A percentile compares a stretch with the other conserved stretches of the same genome.
Evolutionary conservation across 2,113 vertebrate species (phyloP).

Genomic region (Asarcornis scutulata): DNA sequence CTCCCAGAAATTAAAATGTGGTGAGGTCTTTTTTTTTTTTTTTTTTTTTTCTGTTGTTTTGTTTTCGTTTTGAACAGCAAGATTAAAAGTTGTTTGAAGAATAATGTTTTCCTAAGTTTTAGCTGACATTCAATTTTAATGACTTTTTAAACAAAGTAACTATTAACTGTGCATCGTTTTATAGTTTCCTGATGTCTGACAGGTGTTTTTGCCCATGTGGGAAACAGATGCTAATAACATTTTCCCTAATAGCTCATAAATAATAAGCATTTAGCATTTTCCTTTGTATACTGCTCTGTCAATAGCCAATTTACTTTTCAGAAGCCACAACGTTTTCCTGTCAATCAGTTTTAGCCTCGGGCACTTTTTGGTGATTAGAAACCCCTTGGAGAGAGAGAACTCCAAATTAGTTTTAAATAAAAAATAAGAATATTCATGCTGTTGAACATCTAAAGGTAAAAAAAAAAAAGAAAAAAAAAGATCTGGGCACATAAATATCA

Average conservation of each 20-base stretch:
- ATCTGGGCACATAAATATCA: constrained; percentile 84
- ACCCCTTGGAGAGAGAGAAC: constrained; percentile 93
- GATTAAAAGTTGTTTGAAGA: constrained; percentile 78
- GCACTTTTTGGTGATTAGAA: constrained; percentile 98
- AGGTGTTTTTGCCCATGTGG: constrained; percentile 84
- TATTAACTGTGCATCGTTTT: constrained; percentile 59
- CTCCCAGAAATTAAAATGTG: constrained; percentile 50
- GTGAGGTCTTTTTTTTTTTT: constrained; percentile 3
- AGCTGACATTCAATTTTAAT: constrained; percentile 84
- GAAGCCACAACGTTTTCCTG: constrained; percentile 89
- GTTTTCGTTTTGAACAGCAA: constrained; percentile 45
- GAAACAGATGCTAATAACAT: constrained; percentile 80
- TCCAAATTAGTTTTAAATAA: constrained; percentile 99
- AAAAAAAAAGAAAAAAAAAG: constrained; percentile 71
- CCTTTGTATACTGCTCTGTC: constrained; percentile 81
- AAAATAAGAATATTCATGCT: constrained; percentile 98
- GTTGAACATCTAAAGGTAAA: constrained; percentile 95
- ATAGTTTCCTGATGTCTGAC: constrained; percentile 78
- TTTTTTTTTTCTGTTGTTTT: background rate
- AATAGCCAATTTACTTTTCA: constrained; percentile 82
- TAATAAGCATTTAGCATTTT: constrained; percentile 78
- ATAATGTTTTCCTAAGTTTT: constrained; percentile 79
- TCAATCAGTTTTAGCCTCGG: constrained; percentile 93
- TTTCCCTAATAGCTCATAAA: constrained; percentile 82
- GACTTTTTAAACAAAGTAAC: constrained; percentile 85